Evolutionary conservation across 2,113 vertebrate species (phyloP).

Genomic region (Tachysurus vachellii): DNA sequence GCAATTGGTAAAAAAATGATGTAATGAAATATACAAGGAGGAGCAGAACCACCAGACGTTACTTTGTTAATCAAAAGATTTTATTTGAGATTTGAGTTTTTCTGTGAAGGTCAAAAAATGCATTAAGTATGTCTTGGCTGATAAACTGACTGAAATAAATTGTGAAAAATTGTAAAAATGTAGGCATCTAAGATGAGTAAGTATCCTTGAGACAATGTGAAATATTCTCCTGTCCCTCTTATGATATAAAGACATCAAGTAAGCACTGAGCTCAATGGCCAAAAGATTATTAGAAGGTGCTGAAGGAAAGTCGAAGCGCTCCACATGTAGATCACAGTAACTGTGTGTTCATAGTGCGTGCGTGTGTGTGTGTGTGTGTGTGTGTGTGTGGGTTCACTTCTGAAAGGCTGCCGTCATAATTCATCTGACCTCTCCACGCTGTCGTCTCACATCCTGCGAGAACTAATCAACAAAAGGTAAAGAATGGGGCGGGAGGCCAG

Average conservation of each 20-base stretch:
- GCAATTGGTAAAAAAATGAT: too few relatives aligned
- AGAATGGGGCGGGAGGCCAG: constrained; percentile 50
- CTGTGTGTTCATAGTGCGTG: constrained; percentile 1
- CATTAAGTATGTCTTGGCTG: not conserved
- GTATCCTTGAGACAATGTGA: not conserved
- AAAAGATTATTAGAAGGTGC: constrained; percentile 37
- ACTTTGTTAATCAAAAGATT: not conserved
- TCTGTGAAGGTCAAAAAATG: not conserved
- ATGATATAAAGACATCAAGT: constrained; percentile 32
- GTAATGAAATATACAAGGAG: too few relatives aligned
- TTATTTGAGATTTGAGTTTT: not conserved
- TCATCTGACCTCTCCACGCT: constrained; percentile 47
- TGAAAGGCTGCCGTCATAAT: constrained; percentile 57
- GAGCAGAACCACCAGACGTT: too few relatives aligned
- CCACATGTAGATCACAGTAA: constrained; percentile 41
- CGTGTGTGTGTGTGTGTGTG: constrained; percentile 27
- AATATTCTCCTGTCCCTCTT: constrained; percentile 12
- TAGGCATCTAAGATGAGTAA: too few relatives aligned
- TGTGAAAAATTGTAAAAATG: not conserved
- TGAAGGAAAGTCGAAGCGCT: constrained; percentile 22
- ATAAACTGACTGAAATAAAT: not conserved
- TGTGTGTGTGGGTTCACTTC: constrained; percentile 23
- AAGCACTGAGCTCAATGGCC: not conserved
- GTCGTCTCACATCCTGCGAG: constrained; percentile 46
- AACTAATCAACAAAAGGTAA: constrained; percentile 61